A percentile compares a stretch with the other conserved stretches of the same genome.
These are phyloP conservation scores for Styela plicata DNA, from an alignment of 23 tunicate genomes.

Conservation along the genomic window DNA sequence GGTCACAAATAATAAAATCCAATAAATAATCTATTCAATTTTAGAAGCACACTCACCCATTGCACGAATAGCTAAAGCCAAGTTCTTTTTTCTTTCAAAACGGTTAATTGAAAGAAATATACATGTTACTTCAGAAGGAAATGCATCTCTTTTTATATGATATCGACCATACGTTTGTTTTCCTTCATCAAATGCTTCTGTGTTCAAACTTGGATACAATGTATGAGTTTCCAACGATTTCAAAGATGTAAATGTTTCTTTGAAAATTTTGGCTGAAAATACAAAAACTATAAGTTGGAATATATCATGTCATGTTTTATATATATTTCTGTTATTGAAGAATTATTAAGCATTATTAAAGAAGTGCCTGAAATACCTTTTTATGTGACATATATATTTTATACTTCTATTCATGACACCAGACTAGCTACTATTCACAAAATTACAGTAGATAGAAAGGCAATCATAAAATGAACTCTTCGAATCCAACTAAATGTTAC, in stretches of 20 bases:
- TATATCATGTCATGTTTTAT: background rate
- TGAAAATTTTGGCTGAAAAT: conserved; percentile 45
- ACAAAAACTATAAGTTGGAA: background rate
- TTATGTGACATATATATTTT: too few species aligned
- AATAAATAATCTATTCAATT: too few species aligned
- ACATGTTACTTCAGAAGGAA: conserved; percentile 24
- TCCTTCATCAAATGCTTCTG: conserved; percentile 46
- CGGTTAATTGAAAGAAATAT: conserved; percentile 87
- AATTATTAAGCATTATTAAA: too few species aligned
- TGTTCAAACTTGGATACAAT: conserved; percentile 79
- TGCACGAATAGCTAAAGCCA: conserved; percentile 72
- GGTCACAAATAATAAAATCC: too few species aligned
- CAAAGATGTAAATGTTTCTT: conserved; percentile 59
- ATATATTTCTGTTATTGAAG: too few species aligned
- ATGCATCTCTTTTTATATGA: background rate
- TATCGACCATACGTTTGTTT: conserved; percentile 1
- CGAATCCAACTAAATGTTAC: too few species aligned
- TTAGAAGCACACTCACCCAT: conserved; percentile 47
- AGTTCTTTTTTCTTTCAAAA: conserved; percentile 89
- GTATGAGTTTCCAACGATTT: conserved; percentile 52
- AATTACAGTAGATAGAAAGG: too few species aligned
- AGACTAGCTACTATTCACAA: too few species aligned
- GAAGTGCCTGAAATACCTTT: too few species aligned
- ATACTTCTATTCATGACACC: too few species aligned
- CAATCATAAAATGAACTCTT: too few species aligned